phyloP scores from a whole-genome alignment of 2,113 vertebrate genomes.

The Dinomys branickii region DNA sequence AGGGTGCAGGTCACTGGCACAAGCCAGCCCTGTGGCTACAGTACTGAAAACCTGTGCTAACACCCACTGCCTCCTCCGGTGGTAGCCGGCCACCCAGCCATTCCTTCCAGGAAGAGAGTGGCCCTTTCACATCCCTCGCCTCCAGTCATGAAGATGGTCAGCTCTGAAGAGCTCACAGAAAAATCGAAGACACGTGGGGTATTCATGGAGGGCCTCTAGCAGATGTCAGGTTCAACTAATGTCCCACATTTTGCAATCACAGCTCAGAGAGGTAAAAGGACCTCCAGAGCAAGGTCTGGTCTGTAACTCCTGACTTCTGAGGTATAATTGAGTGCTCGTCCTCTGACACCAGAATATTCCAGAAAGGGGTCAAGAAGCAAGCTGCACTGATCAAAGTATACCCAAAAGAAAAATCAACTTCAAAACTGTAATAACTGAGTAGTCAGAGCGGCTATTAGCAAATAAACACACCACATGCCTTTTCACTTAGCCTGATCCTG shows the following conservation, averaged over 20 bases:
- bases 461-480: not conserved
- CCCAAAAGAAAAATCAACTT: conserved; percentile 1
- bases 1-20: not conserved
- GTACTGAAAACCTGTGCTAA: not conserved
- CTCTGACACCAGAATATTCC: not conserved
- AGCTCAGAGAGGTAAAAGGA: not conserved
- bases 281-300: not conserved
- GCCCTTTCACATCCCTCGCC: not conserved
- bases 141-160: not conserved
- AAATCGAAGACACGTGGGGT: not conserved
- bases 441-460: not conserved
- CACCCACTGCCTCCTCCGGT: not conserved
- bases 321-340: not conserved
- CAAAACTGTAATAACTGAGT: not conserved
- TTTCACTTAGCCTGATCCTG: not conserved
- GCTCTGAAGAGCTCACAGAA: not conserved
- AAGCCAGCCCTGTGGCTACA: not conserved
- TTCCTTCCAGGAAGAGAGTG: not conserved
- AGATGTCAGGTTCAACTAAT: not conserved
- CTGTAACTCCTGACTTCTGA: not conserved
- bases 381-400: not conserved
- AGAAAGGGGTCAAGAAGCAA: conserved; percentile 29
- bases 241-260: not conserved
- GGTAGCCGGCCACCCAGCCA: not conserved
- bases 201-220: not conserved